Evolutionary conservation across 2,113 vertebrate genomes (phyloP).

Genomic region (Empidonax alnorum): DNA sequence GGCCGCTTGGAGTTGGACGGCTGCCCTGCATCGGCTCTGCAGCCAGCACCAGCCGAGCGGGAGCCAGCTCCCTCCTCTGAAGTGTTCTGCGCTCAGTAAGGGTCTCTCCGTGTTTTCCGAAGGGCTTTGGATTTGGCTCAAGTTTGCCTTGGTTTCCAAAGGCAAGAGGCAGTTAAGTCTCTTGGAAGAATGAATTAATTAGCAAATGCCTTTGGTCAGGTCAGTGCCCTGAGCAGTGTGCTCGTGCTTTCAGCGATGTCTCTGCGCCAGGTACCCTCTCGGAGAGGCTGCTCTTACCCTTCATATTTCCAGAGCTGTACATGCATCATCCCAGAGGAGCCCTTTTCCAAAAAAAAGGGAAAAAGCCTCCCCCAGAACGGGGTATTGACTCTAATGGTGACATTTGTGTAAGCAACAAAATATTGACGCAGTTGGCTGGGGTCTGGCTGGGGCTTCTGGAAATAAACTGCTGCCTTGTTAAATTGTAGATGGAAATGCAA

Average conservation of each 20-base stretch:
- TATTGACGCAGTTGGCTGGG: constrained; percentile 72
- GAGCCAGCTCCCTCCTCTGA: background rate
- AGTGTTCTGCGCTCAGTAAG: background rate
- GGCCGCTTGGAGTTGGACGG: background rate
- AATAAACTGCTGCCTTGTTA: constrained; percentile 78
- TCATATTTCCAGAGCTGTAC: background rate
- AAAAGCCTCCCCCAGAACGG: constrained; percentile 6
- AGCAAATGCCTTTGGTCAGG: constrained; percentile 61
- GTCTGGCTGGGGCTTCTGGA: constrained; percentile 61
- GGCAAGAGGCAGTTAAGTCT: constrained; percentile 62
- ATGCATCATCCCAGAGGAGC: constrained; percentile 19
- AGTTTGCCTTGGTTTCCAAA: constrained; percentile 32
- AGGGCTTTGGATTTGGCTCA: constrained; percentile 33
- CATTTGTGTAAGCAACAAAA: constrained; percentile 72
- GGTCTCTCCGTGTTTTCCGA: constrained; percentile 19
- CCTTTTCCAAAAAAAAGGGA: background rate
- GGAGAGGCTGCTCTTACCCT: background rate
- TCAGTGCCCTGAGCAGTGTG: constrained; percentile 27
- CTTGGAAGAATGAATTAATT: constrained; percentile 65
- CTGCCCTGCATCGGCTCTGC: accelerated
- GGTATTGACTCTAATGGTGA: constrained; percentile 54
- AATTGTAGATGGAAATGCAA: constrained; percentile 47
- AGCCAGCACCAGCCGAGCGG: background rate
- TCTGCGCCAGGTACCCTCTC: constrained; percentile 3
- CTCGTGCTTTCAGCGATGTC: background rate